Evolutionary conservation across 2,888 invertebrate genomes (phyloP).

Genomic region (Imbricaverruca yamaguchii): DNA sequence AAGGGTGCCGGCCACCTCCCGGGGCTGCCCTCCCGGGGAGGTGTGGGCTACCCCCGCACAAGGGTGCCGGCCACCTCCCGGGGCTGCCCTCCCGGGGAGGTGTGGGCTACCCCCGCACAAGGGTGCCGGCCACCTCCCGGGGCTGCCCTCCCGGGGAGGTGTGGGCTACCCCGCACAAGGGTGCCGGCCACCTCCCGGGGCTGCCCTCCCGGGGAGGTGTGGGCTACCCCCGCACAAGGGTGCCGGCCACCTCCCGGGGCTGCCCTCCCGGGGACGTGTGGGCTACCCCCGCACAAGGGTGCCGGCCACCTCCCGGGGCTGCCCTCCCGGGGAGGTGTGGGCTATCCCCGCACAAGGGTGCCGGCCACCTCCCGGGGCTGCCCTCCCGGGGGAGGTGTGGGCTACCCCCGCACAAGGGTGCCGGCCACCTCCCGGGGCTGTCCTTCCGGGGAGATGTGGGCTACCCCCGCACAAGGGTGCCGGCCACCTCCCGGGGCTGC

Average conservation of each 20-base stretch:
- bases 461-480: background rate
- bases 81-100: background rate
- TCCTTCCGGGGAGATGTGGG: too few relatives aligned
- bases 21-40: too few relatives aligned
- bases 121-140: background rate
- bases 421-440: too few relatives aligned
- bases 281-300: background rate
- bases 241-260: background rate
- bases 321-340: background rate
- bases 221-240: background rate
- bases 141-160: background rate
- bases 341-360: background rate
- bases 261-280: background rate
- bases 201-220: background rate
- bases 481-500: background rate
- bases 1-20: slow-evolving; percentile 2
- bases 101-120: background rate
- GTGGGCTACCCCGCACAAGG: too few relatives aligned
- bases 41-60: too few relatives aligned
- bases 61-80: background rate
- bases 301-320: background rate
- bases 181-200: background rate
- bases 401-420: too few relatives aligned
- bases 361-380: background rate
- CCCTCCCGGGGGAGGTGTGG: background rate